Base-by-base conservation (phyloP, 2,888 invertebrate species). In the Encarsia formosa region DNA sequence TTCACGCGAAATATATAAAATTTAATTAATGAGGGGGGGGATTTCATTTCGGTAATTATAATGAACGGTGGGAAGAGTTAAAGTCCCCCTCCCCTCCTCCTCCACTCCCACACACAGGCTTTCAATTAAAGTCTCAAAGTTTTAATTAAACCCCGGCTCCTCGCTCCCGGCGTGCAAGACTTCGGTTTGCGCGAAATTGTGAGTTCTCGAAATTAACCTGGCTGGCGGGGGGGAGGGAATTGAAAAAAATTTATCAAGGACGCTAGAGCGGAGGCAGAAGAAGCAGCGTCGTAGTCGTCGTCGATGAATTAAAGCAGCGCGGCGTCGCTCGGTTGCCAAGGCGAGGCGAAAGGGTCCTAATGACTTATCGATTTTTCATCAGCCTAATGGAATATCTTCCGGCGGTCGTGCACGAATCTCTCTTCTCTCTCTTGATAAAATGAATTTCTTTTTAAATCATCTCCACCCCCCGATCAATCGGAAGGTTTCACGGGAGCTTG, bases 41-140 rank as follows among this genome's bases (percentile, higher is more conserved):
- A 48, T 40, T 43, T 49, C 26, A 40, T 32, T 53, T 49, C 35
- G 49, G 44, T n/a, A 45, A 49, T 49, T 53, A 49, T 53, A 49
- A n/a, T n/a, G n/a, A n/a, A n/a, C 40, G 41, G 47, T 42, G 34
- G 43, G 24, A n/a, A 16, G 20, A 44, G 37, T 38, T 19, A 9
- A 41, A n/a, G n/a, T n/a, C n/a, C n/a, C n/a, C n/a, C n/a, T n/a
- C n/a, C n/a, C n/a, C n/a, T 54, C 47, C 57, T 56, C 54, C 57
- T 3, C 23, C 5, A 13, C 13, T 34, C 13, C n/a, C 34, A 15
- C 34, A 34, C 16, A 57, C 58, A 59, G 59, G 58, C 59, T 59
- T 61, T 61, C 59, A 59, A 60, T 61, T 59, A 63, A 61, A 62
- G 59, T 61, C 60, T 48, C 52, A 43, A 61, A 63, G 61, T 61